Evolutionary conservation across 2,888 invertebrate species (phyloP).

Genomic region (Nineta flava): DNA sequence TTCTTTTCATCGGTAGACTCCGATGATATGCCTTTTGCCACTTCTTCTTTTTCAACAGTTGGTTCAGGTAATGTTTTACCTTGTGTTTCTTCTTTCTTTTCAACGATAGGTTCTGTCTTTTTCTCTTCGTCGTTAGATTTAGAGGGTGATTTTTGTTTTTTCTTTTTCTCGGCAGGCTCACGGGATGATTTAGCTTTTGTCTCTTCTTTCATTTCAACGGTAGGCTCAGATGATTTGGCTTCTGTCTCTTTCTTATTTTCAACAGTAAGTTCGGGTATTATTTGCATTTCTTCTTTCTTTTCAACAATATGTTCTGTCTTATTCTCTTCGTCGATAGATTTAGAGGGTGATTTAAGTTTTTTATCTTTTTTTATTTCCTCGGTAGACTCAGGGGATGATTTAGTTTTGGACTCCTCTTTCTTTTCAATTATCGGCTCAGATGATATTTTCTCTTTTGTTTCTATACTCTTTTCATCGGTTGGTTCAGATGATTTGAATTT

Average conservation of each 20-base stretch:
- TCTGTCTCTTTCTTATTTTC: conserved; percentile 4
- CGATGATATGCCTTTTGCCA: not conserved
- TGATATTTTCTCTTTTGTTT: no score
- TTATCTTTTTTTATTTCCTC: conserved; percentile 6
- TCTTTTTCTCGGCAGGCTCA: conserved; percentile 5
- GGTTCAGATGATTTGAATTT: no score
- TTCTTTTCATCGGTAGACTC: no score
- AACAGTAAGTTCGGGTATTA: not conserved
- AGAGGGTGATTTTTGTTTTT: conserved; percentile 9
- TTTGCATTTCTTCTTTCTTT: conserved; percentile 9
- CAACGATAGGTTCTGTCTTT: conserved; percentile 8
- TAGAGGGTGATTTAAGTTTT: conserved; percentile 9
- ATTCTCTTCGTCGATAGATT: conserved; percentile 9
- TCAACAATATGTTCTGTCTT: conserved; percentile 5
- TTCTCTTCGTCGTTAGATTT: conserved; percentile 10
- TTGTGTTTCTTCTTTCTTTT: conserved; percentile 5
- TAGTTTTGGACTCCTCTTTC: conserved; percentile 10
- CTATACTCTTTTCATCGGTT: no score
- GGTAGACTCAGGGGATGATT: conserved; percentile 5
- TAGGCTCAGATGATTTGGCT: conserved; percentile 2
- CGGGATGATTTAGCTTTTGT: conserved; percentile 4
- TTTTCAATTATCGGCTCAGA: conserved; percentile 7
- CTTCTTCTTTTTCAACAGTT: not conserved
- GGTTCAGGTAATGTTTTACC: conserved; percentile 3
- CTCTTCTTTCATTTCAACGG: conserved; percentile 8